Evolutionary conservation across 2,888 invertebrate species (phyloP).

Genomic region (Ptycholaimellus sp.): DNA sequence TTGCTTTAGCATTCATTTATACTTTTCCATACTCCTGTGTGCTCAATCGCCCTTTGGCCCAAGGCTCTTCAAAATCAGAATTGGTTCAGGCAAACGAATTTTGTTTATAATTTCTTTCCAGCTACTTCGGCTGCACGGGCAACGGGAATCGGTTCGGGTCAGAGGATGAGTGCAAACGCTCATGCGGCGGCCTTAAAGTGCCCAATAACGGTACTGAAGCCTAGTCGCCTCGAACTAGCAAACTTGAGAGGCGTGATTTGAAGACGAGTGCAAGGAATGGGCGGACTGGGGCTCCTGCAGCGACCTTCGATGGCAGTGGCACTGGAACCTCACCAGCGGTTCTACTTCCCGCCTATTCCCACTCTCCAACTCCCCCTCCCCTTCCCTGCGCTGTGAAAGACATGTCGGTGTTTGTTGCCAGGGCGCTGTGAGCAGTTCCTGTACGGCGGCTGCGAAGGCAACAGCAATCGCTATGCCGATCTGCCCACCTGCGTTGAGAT

Average conservation of each 20-base stretch:
- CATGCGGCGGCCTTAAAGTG: conserved; percentile 5
- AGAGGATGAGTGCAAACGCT: conserved; percentile 9
- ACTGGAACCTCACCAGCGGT: conserved; percentile 17
- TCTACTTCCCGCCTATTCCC: too few relatives aligned
- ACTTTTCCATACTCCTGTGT: too few relatives aligned
- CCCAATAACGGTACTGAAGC: background rate
- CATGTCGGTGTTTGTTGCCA: too few relatives aligned
- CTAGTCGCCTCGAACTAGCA: background rate
- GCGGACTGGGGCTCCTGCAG: conserved; percentile 21
- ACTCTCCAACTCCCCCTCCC: too few relatives aligned
- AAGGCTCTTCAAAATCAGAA: too few relatives aligned
- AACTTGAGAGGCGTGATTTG: conserved; percentile 4
- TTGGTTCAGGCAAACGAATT: too few relatives aligned
- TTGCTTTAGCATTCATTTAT: too few relatives aligned
- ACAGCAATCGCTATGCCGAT: conserved; percentile 17
- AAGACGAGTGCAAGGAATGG: conserved; percentile 13
- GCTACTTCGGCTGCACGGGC: conserved; percentile 13
- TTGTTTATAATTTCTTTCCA: too few relatives aligned
- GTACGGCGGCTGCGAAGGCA: conserved; percentile 19
- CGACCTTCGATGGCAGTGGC: conserved; percentile 18
- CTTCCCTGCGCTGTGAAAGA: too few relatives aligned
- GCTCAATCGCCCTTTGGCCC: too few relatives aligned
- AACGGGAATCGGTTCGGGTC: conserved; percentile 12
- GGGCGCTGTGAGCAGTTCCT: conserved; percentile 20
- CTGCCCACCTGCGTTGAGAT: too few relatives aligned